phyloP scores from a whole-genome alignment of 2,888 invertebrate genomes.

The Aleiodes leptofemur region DNA sequence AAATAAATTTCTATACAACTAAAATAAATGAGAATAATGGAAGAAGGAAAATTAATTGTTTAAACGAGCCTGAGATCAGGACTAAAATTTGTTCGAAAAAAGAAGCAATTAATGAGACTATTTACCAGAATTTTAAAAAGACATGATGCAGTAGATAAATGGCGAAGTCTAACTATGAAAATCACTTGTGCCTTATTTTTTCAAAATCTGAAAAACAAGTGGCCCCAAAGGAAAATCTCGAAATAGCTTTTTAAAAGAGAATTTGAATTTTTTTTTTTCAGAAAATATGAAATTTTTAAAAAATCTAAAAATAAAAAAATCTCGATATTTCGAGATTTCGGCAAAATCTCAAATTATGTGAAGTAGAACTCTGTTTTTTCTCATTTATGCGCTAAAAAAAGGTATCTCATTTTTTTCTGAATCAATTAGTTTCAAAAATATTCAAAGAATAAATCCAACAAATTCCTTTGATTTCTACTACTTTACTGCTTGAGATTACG shows the following conservation, averaged over 20 bases:
- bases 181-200: background rate
- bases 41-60: background rate
- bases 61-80: conserved; percentile 58
- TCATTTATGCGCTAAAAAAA: background rate
- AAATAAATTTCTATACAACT: conserved; percentile 20
- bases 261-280: background rate
- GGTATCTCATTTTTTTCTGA: background rate
- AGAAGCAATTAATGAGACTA: background rate
- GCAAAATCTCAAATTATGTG: no score
- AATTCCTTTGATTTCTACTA: background rate
- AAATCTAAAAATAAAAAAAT: background rate
- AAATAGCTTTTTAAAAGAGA: background rate
- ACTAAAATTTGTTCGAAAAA: conserved; percentile 50
- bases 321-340: no score
- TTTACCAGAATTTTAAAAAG: conserved; percentile 1
- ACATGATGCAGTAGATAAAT: conserved; percentile 20
- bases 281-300: no score
- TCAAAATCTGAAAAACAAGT: background rate
- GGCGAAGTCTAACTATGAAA: background rate
- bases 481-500: background rate
- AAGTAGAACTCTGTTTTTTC: no score
- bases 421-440: no score
- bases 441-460: no score
- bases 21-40: background rate
- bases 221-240: background rate